A percentile compares a stretch with the other conserved stretches of the same genome.
phyloP scores from a whole-genome alignment of 2,888 invertebrate species.

The Atherix ibis region DNA sequence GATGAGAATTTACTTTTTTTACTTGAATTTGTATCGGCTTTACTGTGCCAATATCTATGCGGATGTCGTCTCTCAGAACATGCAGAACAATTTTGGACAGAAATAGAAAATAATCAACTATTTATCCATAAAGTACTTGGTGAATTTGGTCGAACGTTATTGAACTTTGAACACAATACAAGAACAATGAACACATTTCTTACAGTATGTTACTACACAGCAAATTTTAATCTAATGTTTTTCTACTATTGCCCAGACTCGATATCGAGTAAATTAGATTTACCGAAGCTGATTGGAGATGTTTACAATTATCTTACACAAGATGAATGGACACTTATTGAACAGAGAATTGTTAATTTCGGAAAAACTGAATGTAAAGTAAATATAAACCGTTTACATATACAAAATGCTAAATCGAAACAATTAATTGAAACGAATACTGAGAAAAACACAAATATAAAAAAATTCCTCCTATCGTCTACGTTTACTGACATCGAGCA shows the following conservation, averaged over 20 bases:
- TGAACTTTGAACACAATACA: constrained; percentile 24
- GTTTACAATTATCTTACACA: constrained; percentile 19
- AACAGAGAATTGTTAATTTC: constrained; percentile 29
- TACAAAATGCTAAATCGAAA: constrained; percentile 18
- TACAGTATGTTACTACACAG: constrained; percentile 20
- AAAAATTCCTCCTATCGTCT: constrained; percentile 13
- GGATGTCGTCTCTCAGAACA: constrained; percentile 26
- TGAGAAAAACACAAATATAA: constrained; percentile 11
- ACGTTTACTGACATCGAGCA: constrained; percentile 13
- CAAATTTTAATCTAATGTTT: constrained; percentile 20
- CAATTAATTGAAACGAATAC: constrained; percentile 12
- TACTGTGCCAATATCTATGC: constrained; percentile 24
- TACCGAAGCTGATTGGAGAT: constrained; percentile 8
- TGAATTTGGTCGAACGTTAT: constrained; percentile 21
- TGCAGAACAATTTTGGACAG: constrained; percentile 19
- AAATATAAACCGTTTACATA: constrained; percentile 21
- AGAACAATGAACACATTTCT: constrained; percentile 27
- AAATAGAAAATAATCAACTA: constrained; percentile 16
- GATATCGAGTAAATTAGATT: constrained; percentile 5
- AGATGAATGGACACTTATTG: constrained; percentile 26
- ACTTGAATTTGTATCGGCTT: constrained; percentile 23
- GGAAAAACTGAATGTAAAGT: constrained; percentile 24
- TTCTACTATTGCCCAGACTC: constrained; percentile 26
- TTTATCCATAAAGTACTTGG: constrained; percentile 19
- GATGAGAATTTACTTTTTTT: constrained; percentile 20